Evolutionary conservation across 2,888 invertebrate species (phyloP).

Genomic region (Petrolisthes cinctipes): DNA sequence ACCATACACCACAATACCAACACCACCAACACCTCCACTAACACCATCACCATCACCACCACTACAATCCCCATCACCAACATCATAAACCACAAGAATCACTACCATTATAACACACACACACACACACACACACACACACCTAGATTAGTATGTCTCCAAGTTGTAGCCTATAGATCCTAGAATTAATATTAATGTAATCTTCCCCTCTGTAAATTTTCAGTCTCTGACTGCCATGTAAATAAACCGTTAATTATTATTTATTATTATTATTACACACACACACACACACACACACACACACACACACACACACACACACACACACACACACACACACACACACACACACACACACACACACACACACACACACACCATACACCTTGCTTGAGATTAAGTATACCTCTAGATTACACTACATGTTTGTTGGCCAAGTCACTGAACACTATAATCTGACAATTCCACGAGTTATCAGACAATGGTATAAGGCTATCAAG

Average conservation of each 20-base stretch:
- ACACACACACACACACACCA: slow-evolving; percentile 1
- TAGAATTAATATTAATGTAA: too few species aligned
- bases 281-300: background rate
- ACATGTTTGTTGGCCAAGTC: too few species aligned
- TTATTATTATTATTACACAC: too few species aligned
- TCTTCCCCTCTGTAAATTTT: too few species aligned
- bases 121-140: background rate
- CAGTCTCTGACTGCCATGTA: background rate
- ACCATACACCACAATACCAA: background rate
- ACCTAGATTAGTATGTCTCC: too few species aligned
- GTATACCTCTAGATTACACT: background rate
- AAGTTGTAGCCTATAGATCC: too few species aligned
- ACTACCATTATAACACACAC: background rate
- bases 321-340: background rate
- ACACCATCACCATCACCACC: too few species aligned
- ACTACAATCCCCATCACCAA: too few species aligned
- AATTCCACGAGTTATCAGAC: too few species aligned
- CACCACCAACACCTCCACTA: too few species aligned
- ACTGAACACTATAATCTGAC: too few species aligned
- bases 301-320: background rate
- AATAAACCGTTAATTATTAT: background rate
- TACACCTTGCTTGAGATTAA: background rate
- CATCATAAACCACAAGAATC: background rate
- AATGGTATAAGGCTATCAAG: too few species aligned
- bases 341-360: background rate